Evolutionary conservation across 2,888 invertebrate genomes (phyloP).

Genomic region (Caenorhabditis doughertyi): DNA sequence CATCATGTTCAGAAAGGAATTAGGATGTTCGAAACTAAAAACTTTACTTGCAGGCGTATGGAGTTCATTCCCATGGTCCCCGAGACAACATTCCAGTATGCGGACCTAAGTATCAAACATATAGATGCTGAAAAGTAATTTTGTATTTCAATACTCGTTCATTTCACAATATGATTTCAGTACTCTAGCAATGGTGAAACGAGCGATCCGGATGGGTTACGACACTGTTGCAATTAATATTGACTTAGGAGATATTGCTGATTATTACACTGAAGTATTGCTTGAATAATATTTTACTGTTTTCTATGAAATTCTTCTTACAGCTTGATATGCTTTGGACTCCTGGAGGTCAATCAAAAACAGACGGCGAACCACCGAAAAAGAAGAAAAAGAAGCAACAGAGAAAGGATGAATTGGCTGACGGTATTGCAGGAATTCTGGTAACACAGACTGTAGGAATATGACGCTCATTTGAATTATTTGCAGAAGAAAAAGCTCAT

Average conservation of each 20-base stretch:
- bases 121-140: slow-evolving; percentile 62
- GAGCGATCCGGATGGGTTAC: slow-evolving; percentile 81
- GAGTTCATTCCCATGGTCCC: slow-evolving; percentile 63
- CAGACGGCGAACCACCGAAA: slow-evolving; percentile 70
- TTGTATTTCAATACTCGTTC: background rate
- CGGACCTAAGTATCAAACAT: slow-evolving; percentile 80
- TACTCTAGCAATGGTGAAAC: slow-evolving; percentile 72
- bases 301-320: background rate
- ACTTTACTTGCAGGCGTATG: slow-evolving; percentile 35
- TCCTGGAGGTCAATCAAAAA: slow-evolving; percentile 31
- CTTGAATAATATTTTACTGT: background rate
- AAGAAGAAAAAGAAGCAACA: slow-evolving; percentile 77
- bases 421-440: slow-evolving; percentile 55
- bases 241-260: slow-evolving; percentile 78
- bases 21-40: background rate
- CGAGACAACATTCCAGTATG: slow-evolving; percentile 73
- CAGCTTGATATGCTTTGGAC: slow-evolving; percentile 65
- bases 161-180: slow-evolving; percentile 14
- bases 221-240: slow-evolving; percentile 81
- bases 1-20: background rate
- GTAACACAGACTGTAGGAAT: no score
- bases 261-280: slow-evolving; percentile 58
- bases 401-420: slow-evolving; percentile 45
- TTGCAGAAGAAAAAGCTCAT: slow-evolving; percentile 66
- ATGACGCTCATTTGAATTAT: background rate